A percentile compares a stretch with the other conserved stretches of the same genome.
These are phyloP conservation scores for Heliothis peltigera DNA, from an alignment of 2,888 invertebrate species.

Conservation along the genomic window DNA sequence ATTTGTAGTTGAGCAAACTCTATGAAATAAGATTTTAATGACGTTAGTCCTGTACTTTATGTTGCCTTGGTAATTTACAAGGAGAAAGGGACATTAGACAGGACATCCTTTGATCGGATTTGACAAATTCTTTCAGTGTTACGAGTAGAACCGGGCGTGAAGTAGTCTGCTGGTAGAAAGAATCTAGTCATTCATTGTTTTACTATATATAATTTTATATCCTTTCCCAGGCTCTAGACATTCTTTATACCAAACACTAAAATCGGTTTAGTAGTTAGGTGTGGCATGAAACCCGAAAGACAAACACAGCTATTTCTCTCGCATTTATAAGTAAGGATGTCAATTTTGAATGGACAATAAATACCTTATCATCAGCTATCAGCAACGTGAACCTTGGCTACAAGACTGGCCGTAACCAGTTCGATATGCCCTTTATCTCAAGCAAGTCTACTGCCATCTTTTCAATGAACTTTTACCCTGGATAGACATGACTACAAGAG, in stretches of 20 bases:
- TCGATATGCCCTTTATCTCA: slow-evolving; percentile 32
- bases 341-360: not conserved
- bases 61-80: not conserved
- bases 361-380: slow-evolving; percentile 5
- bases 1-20: slow-evolving; percentile 27
- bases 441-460: slow-evolving; percentile 4
- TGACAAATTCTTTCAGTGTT: too few species aligned
- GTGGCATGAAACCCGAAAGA: too few species aligned
- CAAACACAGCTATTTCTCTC: too few species aligned
- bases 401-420: slow-evolving; percentile 40
- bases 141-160: too few species aligned
- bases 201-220: too few species aligned
- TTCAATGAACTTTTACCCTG: slow-evolving; percentile 43
- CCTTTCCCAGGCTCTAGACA: too few species aligned
- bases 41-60: not conserved
- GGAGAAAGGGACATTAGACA: not conserved
- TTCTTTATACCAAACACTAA: too few species aligned
- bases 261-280: too few species aligned
- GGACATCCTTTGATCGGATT: too few species aligned
- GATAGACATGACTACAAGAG: slow-evolving; percentile 22
- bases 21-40: not conserved
- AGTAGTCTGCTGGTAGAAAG: too few species aligned
- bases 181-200: too few species aligned
- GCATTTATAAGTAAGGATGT: too few species aligned
- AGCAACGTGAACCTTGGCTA: slow-evolving; percentile 5